Percentiles rank a stretch among this genome's conserved stretches.
phyloP scores from a whole-genome alignment of 1,140 invertebrate genomes.

The Drosophila tristis region DNA sequence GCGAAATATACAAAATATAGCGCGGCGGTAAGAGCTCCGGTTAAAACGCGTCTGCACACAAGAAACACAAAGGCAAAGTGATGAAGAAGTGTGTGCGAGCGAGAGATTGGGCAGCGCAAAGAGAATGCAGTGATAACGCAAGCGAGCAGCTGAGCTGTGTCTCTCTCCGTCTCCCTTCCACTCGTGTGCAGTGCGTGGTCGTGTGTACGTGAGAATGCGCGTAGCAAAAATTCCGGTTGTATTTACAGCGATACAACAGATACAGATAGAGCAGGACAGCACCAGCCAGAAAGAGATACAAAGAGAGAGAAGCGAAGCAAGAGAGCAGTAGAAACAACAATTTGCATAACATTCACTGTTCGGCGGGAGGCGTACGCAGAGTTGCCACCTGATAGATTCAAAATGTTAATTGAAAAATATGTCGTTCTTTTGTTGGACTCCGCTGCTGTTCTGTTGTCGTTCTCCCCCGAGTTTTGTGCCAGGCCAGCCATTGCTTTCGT shows the following conservation, averaged over 20 bases:
- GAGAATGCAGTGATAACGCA: slow-evolving; percentile 75
- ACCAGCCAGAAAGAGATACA: slow-evolving; percentile 7
- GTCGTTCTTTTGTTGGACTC: background rate
- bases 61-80: slow-evolving; percentile 72
- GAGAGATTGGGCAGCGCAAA: slow-evolving; percentile 62
- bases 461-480: background rate
- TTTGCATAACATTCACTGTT: slow-evolving; percentile 56
- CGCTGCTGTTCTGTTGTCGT: slow-evolving; percentile 39
- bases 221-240: slow-evolving; percentile 76
- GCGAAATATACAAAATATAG: too few relatives aligned
- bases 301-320: slow-evolving; percentile 27
- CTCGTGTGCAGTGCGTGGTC: slow-evolving; percentile 16
- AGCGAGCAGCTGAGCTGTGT: slow-evolving; percentile 64
- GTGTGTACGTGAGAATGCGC: slow-evolving; percentile 73
- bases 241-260: slow-evolving; percentile 44
- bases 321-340: slow-evolving; percentile 35
- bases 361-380: slow-evolving; percentile 17
- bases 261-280: slow-evolving; percentile 17
- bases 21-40: slow-evolving; percentile 28
- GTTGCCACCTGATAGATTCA: slow-evolving; percentile 56
- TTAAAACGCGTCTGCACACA: slow-evolving; percentile 73
- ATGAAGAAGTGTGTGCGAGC: slow-evolving; percentile 60
- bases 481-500: background rate
- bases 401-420: slow-evolving; percentile 26
- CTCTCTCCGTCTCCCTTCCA: slow-evolving; percentile 23